phyloP scores from a whole-genome alignment of 2,113 vertebrate genomes.

The Python bivittatus region DNA sequence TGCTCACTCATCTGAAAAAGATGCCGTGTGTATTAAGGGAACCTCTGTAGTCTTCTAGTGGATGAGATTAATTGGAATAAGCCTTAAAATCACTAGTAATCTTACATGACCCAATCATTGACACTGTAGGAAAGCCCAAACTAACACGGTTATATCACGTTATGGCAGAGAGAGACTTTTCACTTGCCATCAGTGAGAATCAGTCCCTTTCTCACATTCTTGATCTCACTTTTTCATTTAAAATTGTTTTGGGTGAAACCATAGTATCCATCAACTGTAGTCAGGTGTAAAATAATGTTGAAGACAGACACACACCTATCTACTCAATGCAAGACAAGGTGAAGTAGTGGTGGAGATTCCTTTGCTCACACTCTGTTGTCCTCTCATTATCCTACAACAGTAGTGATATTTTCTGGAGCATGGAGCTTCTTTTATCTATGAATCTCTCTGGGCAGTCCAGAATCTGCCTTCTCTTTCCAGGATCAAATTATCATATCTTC shows the following conservation, averaged over 20 bases:
- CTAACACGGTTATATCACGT: background rate
- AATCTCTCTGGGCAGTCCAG: background rate
- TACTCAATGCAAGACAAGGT: background rate
- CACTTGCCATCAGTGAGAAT: background rate
- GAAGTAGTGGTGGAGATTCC: background rate
- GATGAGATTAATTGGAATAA: background rate
- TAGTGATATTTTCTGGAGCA: background rate
- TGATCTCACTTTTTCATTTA: background rate
- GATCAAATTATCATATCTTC: background rate
- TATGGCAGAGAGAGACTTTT: background rate
- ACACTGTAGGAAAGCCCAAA: background rate
- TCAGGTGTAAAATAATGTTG: background rate
- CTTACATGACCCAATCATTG: background rate
- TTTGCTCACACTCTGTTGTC: background rate
- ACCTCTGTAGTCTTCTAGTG: background rate
- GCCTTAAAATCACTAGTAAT: slow-evolving; percentile 23
- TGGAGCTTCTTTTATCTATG: background rate
- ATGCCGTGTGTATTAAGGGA: background rate
- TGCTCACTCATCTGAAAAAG: slow-evolving; percentile 5
- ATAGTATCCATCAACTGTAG: background rate
- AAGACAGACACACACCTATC: background rate
- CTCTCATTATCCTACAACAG: background rate
- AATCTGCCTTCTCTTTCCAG: background rate
- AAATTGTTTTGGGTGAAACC: background rate
- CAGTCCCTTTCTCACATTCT: background rate